These are phyloP conservation scores for Dryobotodes eremita DNA, from an alignment of 2,888 invertebrate genomes.

Conservation along the genomic window DNA sequence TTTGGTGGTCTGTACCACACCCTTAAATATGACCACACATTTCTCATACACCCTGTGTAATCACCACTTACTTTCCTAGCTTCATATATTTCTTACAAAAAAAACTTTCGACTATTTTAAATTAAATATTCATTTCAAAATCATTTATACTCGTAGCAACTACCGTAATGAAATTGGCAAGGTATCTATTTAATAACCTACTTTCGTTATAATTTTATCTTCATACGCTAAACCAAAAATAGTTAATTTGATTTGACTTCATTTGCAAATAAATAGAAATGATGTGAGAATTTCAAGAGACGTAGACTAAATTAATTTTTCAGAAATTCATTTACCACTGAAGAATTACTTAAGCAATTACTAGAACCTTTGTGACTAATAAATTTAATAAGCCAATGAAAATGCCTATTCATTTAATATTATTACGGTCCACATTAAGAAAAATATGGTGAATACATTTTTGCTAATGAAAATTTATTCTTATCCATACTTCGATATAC, in stretches of 20 bases:
- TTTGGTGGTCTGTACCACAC: too few species aligned
- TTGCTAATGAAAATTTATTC: neutral
- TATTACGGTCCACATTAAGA: neutral
- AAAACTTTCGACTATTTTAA: too few species aligned
- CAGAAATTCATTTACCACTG: conserved; percentile 2
- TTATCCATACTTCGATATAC: neutral
- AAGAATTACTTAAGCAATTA: conserved; percentile 8
- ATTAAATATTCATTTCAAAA: too few species aligned
- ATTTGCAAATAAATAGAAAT: conserved; percentile 37
- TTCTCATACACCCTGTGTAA: too few species aligned
- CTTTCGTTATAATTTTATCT: conserved; percentile 20
- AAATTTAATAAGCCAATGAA: conserved; percentile 2
- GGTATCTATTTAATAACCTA: neutral
- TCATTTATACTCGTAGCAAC: neutral
- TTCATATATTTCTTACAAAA: too few species aligned
- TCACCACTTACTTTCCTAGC: too few species aligned
- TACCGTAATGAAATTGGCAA: conserved; percentile 6
- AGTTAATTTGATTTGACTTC: conserved; percentile 38
- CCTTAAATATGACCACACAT: too few species aligned
- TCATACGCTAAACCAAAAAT: neutral
- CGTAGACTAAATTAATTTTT: conserved; percentile 25
- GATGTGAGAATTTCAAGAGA: conserved; percentile 17
- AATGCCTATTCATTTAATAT: neutral
- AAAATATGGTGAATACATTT: too few species aligned
- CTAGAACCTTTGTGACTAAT: neutral